These are phyloP conservation scores for Eudemis profundana DNA, from an alignment of 2,888 invertebrate species.

Conservation along the genomic window DNA sequence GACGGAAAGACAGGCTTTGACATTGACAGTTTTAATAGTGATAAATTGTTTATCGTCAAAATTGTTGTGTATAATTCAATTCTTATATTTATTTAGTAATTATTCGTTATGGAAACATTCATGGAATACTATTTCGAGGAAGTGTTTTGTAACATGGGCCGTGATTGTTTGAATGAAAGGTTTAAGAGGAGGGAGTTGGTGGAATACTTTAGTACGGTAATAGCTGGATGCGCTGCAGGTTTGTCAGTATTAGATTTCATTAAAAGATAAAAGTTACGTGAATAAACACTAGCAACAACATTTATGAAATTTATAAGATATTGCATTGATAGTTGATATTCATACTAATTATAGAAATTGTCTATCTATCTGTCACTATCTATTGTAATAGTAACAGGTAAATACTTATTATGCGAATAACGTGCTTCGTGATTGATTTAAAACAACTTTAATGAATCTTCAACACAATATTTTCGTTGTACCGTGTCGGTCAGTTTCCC, in stretches of 20 bases:
- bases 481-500: too few species aligned
- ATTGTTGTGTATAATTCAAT: not conserved
- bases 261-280: not conserved
- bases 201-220: conserved; percentile 91
- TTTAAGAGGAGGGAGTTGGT: conserved; percentile 90
- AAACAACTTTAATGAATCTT: too few species aligned
- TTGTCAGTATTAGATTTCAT: conserved; percentile 15
- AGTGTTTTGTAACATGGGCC: conserved; percentile 89
- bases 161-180: conserved; percentile 89
- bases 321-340: too few species aligned
- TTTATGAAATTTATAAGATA: too few species aligned
- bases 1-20: not conserved
- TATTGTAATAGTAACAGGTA: too few species aligned
- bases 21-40: conserved; percentile 14
- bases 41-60: conserved; percentile 2
- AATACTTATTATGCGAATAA: too few species aligned
- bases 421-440: too few species aligned
- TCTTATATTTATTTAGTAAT: not conserved
- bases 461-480: not conserved
- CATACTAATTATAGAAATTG: not conserved
- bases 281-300: too few species aligned
- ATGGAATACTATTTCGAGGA: conserved; percentile 92
- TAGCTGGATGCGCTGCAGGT: conserved; percentile 89
- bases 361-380: conserved; percentile 26
- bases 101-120: conserved; percentile 88